These are phyloP conservation scores for Spongilla lacustris DNA, from an alignment of 37 sponge, comb jelly and placozoan genomes.

Conservation along the genomic window DNA sequence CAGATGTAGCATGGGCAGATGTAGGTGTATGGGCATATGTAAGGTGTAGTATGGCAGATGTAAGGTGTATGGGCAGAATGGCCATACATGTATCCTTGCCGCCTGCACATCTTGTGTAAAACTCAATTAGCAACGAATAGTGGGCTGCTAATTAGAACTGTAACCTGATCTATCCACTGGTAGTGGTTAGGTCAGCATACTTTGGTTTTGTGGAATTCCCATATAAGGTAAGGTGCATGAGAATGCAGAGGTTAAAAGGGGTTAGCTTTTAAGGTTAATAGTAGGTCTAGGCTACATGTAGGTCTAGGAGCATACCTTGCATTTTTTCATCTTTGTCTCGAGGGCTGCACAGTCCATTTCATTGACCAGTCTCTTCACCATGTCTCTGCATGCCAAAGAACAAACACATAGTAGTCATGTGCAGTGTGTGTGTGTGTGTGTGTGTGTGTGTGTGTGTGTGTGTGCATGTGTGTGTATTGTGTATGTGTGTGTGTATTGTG, in stretches of 20 bases:
- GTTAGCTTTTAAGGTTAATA: too few species aligned
- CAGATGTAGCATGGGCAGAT: too few species aligned
- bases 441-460: not conserved
- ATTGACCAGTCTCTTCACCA: constrained; percentile 91
- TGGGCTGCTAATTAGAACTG: not conserved
- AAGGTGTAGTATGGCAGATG: too few species aligned
- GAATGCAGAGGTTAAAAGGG: not conserved
- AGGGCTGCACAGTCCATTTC: constrained; percentile 83
- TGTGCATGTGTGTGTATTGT: not conserved
- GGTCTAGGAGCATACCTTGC: constrained; percentile 79
- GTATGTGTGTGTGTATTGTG: not conserved
- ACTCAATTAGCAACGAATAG: too few species aligned
- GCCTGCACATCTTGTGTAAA: too few species aligned
- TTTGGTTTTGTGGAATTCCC: not conserved
- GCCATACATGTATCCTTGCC: too few species aligned
- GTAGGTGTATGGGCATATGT: too few species aligned
- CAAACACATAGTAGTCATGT: not conserved
- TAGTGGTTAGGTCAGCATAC: not conserved
- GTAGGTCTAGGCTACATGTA: too few species aligned
- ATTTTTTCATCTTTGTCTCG: constrained; percentile 87
- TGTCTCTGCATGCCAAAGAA: constrained; percentile 48
- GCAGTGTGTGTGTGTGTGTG: not conserved
- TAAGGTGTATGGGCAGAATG: too few species aligned
- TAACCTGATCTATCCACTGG: too few species aligned
- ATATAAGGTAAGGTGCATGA: not conserved